Evolutionary conservation across 2,888 invertebrate genomes (phyloP), one percentile per base, ranked within the genome.

Genomic region (Caenorhabditis sinica): DNA sequence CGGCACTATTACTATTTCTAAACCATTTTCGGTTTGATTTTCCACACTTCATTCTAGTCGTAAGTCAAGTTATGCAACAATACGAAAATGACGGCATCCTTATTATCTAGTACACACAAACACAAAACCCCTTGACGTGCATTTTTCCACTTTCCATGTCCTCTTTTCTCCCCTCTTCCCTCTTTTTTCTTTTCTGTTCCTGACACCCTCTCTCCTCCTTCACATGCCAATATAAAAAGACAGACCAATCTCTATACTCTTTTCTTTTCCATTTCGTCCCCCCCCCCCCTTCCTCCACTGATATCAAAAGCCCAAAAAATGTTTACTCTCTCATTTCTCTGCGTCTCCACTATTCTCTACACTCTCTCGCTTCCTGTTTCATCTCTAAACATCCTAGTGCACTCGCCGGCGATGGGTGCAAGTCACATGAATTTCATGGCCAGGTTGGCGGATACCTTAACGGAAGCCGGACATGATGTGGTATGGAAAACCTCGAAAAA

Each of bases 371-470:
- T 11, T 11, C 11, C 36, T 8, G 36, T 36, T 36, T 11, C n/a
- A n/a, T n/a, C 49, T 8, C 20, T 71, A n/a, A 82, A 82, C 58
- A 53, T 86, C 13, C 76, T 86, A 2, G 76, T 83, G 17, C 77
- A 86, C 40, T 68, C 75, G 23, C 80, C 86, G 0, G 75, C 58
- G 1, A 80, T 66, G 30, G 80, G 77, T 2, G 79, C 71, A 23
- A 83, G 83, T 51, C 86, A 86, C 72, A 73, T 75, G 13, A 86
- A 86, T 53, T 86, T 83, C 56, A 30, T 86, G 68, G 86, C 83
- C 8, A 80, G 76, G 28, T 53, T 86, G 0, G 73, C 86, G 0
- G 86, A 86, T 49, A 77, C 83, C 0, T 65, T 86, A 28, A 68
- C 76, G 8, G 68, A 63, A 11, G 86, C 83, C 0, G 83, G 83